A percentile compares a stretch with the other conserved stretches of the same genome.
Evolutionary conservation across 2,888 invertebrate genomes (phyloP).

Genomic region (Yponomeuta plumbellus): DNA sequence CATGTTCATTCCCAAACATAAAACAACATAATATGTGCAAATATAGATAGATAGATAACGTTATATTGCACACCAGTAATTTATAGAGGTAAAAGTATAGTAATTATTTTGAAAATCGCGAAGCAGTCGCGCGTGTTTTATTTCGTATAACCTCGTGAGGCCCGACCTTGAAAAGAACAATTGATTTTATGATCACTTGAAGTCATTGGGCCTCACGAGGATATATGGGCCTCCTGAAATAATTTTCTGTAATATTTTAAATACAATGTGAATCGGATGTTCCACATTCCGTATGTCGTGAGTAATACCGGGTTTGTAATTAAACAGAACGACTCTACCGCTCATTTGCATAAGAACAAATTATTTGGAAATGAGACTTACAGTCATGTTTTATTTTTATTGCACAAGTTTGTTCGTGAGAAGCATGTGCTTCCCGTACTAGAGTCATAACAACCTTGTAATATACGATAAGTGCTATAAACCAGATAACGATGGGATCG

Average conservation of each 20-base stretch:
- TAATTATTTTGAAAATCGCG: too few species aligned
- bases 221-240: too few species aligned
- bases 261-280: not conserved
- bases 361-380: constrained; percentile 4
- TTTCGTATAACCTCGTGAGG: too few species aligned
- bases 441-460: constrained; percentile 22
- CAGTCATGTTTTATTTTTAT: constrained; percentile 14
- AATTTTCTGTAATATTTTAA: not conserved
- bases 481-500: constrained; percentile 29
- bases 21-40: too few species aligned
- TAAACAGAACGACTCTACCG: constrained; percentile 1
- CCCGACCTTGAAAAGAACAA: too few species aligned
- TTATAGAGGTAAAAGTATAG: too few species aligned
- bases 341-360: not conserved
- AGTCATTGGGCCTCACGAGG: too few species aligned
- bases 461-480: constrained; percentile 20
- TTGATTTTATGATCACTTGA: too few species aligned
- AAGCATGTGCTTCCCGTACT: constrained; percentile 23
- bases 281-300: not conserved
- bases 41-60: too few species aligned
- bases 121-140: too few species aligned
- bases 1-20: too few species aligned
- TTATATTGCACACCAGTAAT: too few species aligned
- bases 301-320: not conserved
- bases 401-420: constrained; percentile 8